Evolutionary conservation across 2,888 invertebrate genomes (phyloP).

Genomic region (Anarsia innoxiella): DNA sequence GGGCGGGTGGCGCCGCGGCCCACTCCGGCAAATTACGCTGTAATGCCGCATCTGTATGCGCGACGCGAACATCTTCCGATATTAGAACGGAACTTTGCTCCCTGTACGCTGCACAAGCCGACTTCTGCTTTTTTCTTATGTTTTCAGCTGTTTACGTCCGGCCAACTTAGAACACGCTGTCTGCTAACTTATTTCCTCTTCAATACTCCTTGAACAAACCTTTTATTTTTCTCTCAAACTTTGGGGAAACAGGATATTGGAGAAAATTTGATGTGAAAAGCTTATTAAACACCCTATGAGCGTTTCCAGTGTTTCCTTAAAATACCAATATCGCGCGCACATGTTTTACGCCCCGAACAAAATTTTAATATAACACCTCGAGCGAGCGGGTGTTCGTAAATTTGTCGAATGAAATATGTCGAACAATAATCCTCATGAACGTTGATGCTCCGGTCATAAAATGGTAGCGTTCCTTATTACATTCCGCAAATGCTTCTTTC

Average conservation of each 20-base stretch:
- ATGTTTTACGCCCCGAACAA: constrained; percentile 34
- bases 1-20: constrained; percentile 16
- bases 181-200: constrained; percentile 4
- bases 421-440: constrained; percentile 33
- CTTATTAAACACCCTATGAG: constrained; percentile 3
- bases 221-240: too few relatives aligned
- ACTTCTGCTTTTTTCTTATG: constrained; percentile 13
- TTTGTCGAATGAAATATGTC: constrained; percentile 40
- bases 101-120: constrained; percentile 14
- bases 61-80: constrained; percentile 35
- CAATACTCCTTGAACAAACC: too few relatives aligned
- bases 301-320: constrained; percentile 4
- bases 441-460: constrained; percentile 24
- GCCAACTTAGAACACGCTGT: constrained; percentile 5
- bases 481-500: constrained; percentile 9
- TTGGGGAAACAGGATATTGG: background rate
- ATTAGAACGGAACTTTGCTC: constrained; percentile 35
- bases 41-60: constrained; percentile 48
- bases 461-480: constrained; percentile 21
- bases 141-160: constrained; percentile 15
- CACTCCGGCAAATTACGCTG: constrained; percentile 38
- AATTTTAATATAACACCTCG: constrained; percentile 48
- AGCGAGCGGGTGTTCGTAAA: constrained; percentile 29
- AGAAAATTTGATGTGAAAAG: too few relatives aligned
- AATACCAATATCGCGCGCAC: constrained; percentile 28